Evolutionary conservation across 2,888 invertebrate species (phyloP).

Genomic region (Luffia ferchaultella): DNA sequence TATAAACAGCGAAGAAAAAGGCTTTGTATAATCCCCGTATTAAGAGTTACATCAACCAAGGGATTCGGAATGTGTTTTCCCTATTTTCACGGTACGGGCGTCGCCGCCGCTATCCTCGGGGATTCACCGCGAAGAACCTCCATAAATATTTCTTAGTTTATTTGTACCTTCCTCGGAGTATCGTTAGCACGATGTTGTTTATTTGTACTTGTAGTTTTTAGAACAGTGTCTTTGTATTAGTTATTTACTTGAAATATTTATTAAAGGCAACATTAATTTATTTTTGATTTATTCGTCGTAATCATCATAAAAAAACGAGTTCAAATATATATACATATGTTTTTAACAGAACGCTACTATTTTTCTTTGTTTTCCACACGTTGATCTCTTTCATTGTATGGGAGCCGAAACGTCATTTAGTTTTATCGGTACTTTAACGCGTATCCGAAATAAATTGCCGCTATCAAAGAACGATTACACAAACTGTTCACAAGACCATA

Average conservation of each 20-base stretch:
- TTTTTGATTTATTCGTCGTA: neutral
- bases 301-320: neutral
- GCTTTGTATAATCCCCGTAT: constrained; percentile 54
- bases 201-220: neutral
- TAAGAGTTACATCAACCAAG: constrained; percentile 58
- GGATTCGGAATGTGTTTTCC: constrained; percentile 56
- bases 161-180: constrained; percentile 63
- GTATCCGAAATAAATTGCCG: constrained; percentile 44
- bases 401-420: constrained; percentile 33
- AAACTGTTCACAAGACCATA: constrained; percentile 52
- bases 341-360: neutral
- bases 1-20: neutral
- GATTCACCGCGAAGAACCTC: constrained; percentile 61
- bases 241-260: neutral
- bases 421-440: constrained; percentile 40
- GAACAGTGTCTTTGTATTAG: neutral
- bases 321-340: neutral
- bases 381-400: neutral
- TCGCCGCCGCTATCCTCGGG: constrained; percentile 32
- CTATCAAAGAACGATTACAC: constrained; percentile 53
- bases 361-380: neutral
- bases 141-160: constrained; percentile 65
- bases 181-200: constrained; percentile 53
- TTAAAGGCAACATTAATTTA: neutral
- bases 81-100: neutral